A percentile compares a stretch with the other conserved stretches of the same genome.
Conservation (phyloP, 2,888 invertebrate genomes). For the Thecocarcelia acutangulata region DNA sequence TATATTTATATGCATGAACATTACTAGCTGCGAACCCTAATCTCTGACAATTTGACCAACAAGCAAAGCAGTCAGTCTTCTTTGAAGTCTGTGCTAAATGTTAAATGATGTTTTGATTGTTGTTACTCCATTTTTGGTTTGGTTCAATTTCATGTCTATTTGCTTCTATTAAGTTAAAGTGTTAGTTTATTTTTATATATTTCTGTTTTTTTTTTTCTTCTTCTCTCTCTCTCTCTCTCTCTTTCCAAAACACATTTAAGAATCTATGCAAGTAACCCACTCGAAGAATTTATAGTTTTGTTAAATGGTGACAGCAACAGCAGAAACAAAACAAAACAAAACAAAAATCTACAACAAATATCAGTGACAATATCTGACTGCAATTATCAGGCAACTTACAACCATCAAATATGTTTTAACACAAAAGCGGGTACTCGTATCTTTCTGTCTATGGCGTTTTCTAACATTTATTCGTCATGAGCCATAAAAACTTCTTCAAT, state of each 20-base stretch:
- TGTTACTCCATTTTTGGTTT: constrained; percentile 61
- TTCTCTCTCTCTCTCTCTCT: background rate
- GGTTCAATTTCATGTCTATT: constrained; percentile 25
- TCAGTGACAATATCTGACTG: constrained; percentile 51
- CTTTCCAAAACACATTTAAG: constrained; percentile 12
- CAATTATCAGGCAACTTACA: constrained; percentile 56
- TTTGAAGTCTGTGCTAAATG: constrained; percentile 31
- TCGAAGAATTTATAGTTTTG: constrained; percentile 41
- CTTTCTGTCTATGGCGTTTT: constrained; percentile 38
- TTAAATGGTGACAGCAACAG: constrained; percentile 36
- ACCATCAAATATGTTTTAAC: constrained; percentile 28
- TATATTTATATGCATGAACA: too few relatives aligned
- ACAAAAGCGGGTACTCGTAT: constrained; percentile 4
- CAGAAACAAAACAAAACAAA: constrained; percentile 8
- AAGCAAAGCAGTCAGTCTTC: constrained; percentile 11
- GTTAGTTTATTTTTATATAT: constrained; percentile 12
- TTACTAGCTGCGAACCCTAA: background rate
- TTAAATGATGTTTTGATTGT: constrained; percentile 51
- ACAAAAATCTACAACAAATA: constrained; percentile 24
- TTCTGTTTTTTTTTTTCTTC: background rate
- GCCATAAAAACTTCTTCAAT: constrained; percentile 15
- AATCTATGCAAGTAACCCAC: constrained; percentile 56
- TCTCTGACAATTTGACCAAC: background rate
- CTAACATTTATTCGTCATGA: constrained; percentile 46
- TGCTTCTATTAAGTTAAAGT: constrained; percentile 17